These are phyloP conservation scores for Hyposoter didymator DNA, from an alignment of 2,888 invertebrate species.

Conservation along the genomic window DNA sequence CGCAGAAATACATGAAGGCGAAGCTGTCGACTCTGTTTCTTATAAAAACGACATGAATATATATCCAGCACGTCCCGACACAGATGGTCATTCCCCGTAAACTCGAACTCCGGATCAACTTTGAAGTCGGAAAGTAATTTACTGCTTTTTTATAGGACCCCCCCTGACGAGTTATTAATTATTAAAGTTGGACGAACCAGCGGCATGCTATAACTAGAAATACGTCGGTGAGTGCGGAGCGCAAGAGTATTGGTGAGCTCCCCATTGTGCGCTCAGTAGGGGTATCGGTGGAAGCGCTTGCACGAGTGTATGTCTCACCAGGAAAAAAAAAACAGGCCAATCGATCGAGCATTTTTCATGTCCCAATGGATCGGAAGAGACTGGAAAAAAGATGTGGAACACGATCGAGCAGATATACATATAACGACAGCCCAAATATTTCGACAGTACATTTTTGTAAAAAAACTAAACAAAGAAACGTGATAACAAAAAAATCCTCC, in stretches of 20 bases:
- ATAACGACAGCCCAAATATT: background rate
- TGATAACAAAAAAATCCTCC: background rate
- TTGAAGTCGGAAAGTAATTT: constrained; percentile 6
- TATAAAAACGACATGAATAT: background rate
- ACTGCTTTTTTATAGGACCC: constrained; percentile 15
- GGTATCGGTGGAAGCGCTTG: constrained; percentile 5
- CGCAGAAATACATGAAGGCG: background rate
- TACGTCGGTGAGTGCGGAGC: background rate
- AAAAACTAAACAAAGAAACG: background rate
- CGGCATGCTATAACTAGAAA: constrained; percentile 7
- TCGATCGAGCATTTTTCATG: constrained; percentile 18
- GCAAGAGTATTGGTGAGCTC: background rate
- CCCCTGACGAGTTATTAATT: constrained; percentile 16
- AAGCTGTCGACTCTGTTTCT: constrained; percentile 1
- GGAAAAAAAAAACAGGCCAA: constrained; percentile 8
- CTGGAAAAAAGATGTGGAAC: background rate
- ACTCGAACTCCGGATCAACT: constrained; percentile 3
- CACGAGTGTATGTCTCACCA: background rate
- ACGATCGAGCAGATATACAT: background rate
- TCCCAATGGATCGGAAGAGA: background rate
- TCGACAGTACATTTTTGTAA: background rate
- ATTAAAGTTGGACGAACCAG: constrained; percentile 20
- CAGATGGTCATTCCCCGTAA: constrained; percentile 15
- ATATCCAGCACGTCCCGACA: background rate
- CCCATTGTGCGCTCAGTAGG: constrained; percentile 18